Evolutionary conservation across 2,888 invertebrate species (phyloP), one percentile per base, ranked within the genome.

Genomic region (Biston stratarius): DNA sequence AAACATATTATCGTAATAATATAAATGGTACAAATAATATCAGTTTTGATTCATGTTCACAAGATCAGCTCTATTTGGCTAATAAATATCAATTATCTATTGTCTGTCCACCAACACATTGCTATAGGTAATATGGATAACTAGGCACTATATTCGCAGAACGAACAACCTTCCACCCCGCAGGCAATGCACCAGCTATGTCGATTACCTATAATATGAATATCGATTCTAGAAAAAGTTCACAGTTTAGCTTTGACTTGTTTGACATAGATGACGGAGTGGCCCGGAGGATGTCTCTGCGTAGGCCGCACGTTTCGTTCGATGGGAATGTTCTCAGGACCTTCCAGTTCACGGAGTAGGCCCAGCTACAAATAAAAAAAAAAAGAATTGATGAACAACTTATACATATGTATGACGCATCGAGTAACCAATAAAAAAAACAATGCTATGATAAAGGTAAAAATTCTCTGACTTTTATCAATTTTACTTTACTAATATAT

Each of bases 251-350:
- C 79, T 70, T 90, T 90, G 64, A 89, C 82, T 86, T 92, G 94
- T 72, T 91, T 87, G 8, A 94, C 93, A 65, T 92, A 91, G 64
- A 94, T 93, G 42, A 94, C 94, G 1, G 94, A 92, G 73, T 94
- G 93, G 0, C 94, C 94, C 0, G 93, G 93, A 0, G 94, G 94
- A 74, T 94, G 92, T 9, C 92, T 81, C 70, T 94, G 94, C 0
- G 94, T 94, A 0, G 93, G 94, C 44, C 94, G 79, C 59, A 92
- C 92, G 76, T 94, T 94, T n/a, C 94, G 83, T 70, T 94, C 94
- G 15, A 94, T 94, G 0, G 89, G 92, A 48, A 83, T 80, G 56
- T 86, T 84, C 77, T 92, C 88, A 0, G 84, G 82, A 0, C 92
- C 92, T 66, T 94, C 90, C 75, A 94, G 75, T 69, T 91, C 86